Evolutionary conservation across 2,888 invertebrate species (phyloP).

Genomic region (Agriopis aurantiaria): DNA sequence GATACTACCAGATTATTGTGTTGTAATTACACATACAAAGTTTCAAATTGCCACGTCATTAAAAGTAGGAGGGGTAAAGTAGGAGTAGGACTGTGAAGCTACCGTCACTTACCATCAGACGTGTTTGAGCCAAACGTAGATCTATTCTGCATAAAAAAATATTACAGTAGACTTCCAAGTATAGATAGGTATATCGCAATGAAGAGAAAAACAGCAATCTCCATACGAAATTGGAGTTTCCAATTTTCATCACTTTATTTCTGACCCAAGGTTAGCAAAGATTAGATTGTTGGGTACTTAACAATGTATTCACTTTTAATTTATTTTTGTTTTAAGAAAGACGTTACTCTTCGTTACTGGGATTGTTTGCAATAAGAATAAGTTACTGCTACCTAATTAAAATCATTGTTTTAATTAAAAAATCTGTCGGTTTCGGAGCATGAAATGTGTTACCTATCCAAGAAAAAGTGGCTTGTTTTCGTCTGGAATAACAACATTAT

Average conservation of each 20-base stretch:
- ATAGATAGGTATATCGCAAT: neutral
- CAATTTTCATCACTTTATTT: slow-evolving; percentile 44
- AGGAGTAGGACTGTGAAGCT: too few species aligned
- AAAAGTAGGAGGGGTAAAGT: too few species aligned
- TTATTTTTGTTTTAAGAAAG: slow-evolving; percentile 49
- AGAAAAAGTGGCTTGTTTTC: slow-evolving; percentile 11
- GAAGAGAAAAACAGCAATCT: neutral
- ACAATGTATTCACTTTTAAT: slow-evolving; percentile 48
- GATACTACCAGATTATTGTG: too few species aligned
- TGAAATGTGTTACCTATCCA: slow-evolving; percentile 9
- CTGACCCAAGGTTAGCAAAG: slow-evolving; percentile 39
- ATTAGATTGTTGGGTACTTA: slow-evolving; percentile 36
- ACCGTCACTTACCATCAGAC: too few species aligned
- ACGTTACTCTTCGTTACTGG: slow-evolving; percentile 40
- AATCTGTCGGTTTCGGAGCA: slow-evolving; percentile 20
- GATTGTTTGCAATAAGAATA: slow-evolving; percentile 43
- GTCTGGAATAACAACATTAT: slow-evolving; percentile 3
- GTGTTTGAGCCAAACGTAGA: too few species aligned
- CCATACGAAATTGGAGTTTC: slow-evolving; percentile 32
- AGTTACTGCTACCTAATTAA: slow-evolving; percentile 47
- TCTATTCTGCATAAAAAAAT: too few species aligned
- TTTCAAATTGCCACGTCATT: too few species aligned
- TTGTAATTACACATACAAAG: too few species aligned
- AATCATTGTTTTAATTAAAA: slow-evolving; percentile 56
- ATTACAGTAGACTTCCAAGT: too few species aligned